Base-by-base conservation (phyloP, 2,888 invertebrate species). In the Platerodrilus igneus region DNA sequence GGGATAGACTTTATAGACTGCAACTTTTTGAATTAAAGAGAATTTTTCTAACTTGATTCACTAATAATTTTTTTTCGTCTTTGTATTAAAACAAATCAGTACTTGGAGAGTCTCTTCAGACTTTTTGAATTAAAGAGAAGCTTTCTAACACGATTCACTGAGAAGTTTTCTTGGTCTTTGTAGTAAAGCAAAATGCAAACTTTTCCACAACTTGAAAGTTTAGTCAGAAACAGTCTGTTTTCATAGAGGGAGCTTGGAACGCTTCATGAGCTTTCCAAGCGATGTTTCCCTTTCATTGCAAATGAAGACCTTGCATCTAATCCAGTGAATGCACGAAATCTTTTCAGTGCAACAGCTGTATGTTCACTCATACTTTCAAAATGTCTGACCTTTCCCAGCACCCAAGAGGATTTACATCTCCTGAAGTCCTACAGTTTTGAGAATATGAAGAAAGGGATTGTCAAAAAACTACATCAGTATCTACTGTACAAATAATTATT, bases 1-100 rank as follows among this genome's bases (percentile, higher is more conserved):
- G 3, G 26, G 13, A 25, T 13, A 23, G 9, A 10, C 10, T 23
- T 23, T 23, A 11, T 23, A 23, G 23, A 23, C 23, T 23, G 21
- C 21, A 9, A 21, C 21, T 6, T 21, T 21, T 21, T 23, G 23
- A 30, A 30, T 10, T 30, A 19, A 30, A 30, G 11, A 32, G 22
- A 32, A 32, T n/a, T 16, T 32, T 32, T 21, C 32, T 32, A 21
- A 32, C 21, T 22, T 32, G 22, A 32, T 32, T 32, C 8, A 21
- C 32, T 14, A 22, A 13, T 9, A 32, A 21, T 14, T 32, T 13
- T 32, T 32, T 16, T 20, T 13, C 31, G 6, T 20, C 14, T 21
- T 32, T 15, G 20, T 13, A 32, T 15, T 32, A 32, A 11, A 32
- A 13, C 26, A 26, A 26, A 26, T n/a, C n/a, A n/a, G n/a, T n/a